A percentile compares a stretch with the other conserved stretches of the same genome.
phyloP scores from a whole-genome alignment of 2,888 invertebrate genomes.

The Hyppa rectilinea region DNA sequence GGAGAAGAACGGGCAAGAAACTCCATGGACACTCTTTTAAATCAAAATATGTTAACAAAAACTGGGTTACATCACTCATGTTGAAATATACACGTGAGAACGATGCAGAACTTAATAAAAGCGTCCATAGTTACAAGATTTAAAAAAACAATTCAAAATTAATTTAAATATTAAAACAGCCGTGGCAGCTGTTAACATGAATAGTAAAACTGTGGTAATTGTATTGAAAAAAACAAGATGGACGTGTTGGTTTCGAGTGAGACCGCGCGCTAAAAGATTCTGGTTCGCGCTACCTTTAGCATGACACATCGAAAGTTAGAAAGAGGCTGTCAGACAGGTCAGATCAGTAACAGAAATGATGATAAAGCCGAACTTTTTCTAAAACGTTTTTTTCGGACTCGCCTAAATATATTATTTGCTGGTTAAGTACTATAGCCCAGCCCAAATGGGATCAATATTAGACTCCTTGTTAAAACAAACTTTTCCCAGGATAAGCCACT shows the following conservation, averaged over 20 bases:
- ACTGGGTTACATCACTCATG: too few relatives aligned
- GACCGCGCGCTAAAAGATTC: not conserved
- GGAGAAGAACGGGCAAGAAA: too few relatives aligned
- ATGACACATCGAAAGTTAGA: not conserved
- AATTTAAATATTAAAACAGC: too few relatives aligned
- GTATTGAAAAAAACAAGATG: not conserved
- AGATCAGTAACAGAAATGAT: not conserved
- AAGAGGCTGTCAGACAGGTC: not conserved
- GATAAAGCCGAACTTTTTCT: not conserved
- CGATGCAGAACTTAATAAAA: too few relatives aligned
- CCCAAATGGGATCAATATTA: too few relatives aligned
- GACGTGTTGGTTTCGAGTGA: not conserved
- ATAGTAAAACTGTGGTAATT: not conserved
- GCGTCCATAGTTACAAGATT: too few relatives aligned
- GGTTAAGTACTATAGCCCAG: not conserved
- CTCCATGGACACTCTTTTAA: too few relatives aligned
- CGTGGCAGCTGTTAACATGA: not conserved
- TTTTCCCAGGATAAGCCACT: not conserved
- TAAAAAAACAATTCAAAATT: too few relatives aligned
- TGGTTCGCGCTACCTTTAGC: not conserved
- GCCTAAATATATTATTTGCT: not conserved
- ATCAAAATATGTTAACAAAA: too few relatives aligned
- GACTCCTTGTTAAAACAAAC: not conserved
- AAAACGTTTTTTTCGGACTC: not conserved
- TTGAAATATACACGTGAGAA: too few relatives aligned